Conservation (phyloP, 1,140 invertebrate genomes). For the Belonocnema kinseyi region DNA sequence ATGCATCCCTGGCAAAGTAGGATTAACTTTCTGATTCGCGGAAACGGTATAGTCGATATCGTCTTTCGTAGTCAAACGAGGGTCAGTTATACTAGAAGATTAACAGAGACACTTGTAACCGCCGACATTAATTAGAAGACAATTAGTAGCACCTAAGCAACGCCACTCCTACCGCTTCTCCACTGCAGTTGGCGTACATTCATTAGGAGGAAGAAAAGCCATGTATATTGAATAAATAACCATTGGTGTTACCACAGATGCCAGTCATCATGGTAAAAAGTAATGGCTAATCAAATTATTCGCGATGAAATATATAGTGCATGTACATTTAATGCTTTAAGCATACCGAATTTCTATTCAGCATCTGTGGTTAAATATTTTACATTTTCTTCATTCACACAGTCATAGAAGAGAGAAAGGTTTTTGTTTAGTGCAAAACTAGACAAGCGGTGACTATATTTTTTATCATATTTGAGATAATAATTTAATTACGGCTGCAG, state of each 20-base stretch:
- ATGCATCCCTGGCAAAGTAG: slow-evolving; percentile 19
- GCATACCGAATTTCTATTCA: no score
- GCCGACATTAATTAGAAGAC: slow-evolving; percentile 47
- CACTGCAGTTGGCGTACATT: no score
- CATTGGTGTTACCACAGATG: not conserved
- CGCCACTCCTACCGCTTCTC: no score
- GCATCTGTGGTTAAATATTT: no score
- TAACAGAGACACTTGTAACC: slow-evolving; percentile 41
- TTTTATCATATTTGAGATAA: no score
- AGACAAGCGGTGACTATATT: no score
- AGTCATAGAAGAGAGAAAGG: no score
- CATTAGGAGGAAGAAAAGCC: not conserved
- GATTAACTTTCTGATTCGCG: slow-evolving; percentile 45
- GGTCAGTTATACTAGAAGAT: slow-evolving; percentile 37
- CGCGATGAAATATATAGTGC: no score
- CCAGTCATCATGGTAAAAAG: not conserved
- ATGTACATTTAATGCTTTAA: no score
- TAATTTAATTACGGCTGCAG: no score
- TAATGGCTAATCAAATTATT: not conserved
- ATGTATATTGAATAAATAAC: not conserved
- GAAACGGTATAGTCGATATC: slow-evolving; percentile 33
- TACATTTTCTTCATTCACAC: no score
- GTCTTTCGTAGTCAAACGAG: slow-evolving; percentile 18
- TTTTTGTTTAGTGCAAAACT: no score
- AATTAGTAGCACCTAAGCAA: not conserved